Conservation (phyloP, 1,140 invertebrate genomes). For the Onthophagus taurus region DNA sequence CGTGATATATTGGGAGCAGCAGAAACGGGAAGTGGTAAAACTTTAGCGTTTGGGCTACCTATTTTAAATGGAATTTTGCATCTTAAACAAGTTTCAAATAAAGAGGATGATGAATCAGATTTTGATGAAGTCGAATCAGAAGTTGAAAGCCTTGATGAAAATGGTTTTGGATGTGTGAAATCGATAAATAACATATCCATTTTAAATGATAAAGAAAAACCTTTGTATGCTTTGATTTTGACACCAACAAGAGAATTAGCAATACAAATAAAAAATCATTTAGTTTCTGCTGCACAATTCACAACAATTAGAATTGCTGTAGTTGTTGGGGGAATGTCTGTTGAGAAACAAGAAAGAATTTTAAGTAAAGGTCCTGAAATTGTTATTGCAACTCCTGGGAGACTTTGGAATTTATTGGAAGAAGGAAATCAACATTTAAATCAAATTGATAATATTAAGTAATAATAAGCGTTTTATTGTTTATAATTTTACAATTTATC, state of each 20-base stretch:
- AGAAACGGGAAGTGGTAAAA: constrained; percentile 97
- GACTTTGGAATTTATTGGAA: constrained; percentile 86
- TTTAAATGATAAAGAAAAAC: constrained; percentile 39
- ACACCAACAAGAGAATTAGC: constrained; percentile 94
- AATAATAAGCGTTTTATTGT: constrained; percentile 15
- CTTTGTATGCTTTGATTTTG: constrained; percentile 74
- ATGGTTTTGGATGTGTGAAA: constrained; percentile 47
- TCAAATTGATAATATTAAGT: constrained; percentile 61
- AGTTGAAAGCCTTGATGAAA: constrained; percentile 17
- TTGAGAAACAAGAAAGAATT: constrained; percentile 85
- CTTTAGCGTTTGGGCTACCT: constrained; percentile 92
- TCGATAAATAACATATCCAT: constrained; percentile 49
- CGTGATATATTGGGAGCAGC: constrained; percentile 91
- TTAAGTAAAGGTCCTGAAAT: constrained; percentile 79
- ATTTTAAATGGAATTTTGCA: constrained; percentile 76
- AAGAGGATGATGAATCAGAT: constrained; percentile 26
- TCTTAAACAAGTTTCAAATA: constrained; percentile 44
- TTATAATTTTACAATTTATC: no score
- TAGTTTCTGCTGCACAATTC: constrained; percentile 71
- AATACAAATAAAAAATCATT: constrained; percentile 84
- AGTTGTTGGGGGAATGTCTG: constrained; percentile 81
- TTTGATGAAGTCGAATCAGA: constrained; percentile 18
- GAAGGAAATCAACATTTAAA: constrained; percentile 67
- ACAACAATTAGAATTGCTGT: constrained; percentile 62
- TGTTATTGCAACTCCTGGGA: constrained; percentile 90